These are phyloP conservation scores for Cololabis saira DNA, from an alignment of 2,113 vertebrate species.

Conservation along the genomic window DNA sequence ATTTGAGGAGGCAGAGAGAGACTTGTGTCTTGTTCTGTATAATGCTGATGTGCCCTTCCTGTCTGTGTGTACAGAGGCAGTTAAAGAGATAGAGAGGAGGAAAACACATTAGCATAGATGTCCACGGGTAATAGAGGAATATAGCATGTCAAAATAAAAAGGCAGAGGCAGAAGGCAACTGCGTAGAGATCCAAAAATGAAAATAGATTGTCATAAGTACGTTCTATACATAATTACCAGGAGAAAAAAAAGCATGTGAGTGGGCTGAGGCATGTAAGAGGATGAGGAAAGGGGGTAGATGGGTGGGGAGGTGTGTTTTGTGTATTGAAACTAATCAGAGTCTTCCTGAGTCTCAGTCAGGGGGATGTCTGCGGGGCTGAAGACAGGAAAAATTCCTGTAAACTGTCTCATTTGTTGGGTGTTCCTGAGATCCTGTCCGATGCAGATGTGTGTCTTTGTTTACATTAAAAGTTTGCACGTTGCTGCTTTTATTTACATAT, in stretches of 20 bases:
- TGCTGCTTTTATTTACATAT: background rate
- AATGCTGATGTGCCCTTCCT: slow-evolving; percentile 49
- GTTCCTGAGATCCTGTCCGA: slow-evolving; percentile 56
- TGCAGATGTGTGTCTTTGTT: slow-evolving; percentile 17
- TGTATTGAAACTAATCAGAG: slow-evolving; percentile 70
- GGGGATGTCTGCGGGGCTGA: slow-evolving; percentile 53
- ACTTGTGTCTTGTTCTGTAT: slow-evolving; percentile 2
- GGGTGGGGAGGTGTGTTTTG: slow-evolving; percentile 44
- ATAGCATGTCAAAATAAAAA: slow-evolving; percentile 27
- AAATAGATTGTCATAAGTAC: slow-evolving; percentile 29
- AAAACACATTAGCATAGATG: slow-evolving; percentile 59
- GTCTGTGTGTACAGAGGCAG: slow-evolving; percentile 31
- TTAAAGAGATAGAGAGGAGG: slow-evolving; percentile 18
- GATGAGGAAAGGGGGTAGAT: slow-evolving; percentile 49
- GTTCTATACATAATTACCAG: slow-evolving; percentile 14
- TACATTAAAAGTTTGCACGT: background rate
- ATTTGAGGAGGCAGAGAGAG: slow-evolving; percentile 32
- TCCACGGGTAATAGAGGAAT: slow-evolving; percentile 20
- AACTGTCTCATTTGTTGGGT: slow-evolving; percentile 59
- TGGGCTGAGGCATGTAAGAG: slow-evolving; percentile 26
- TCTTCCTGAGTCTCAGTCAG: slow-evolving; percentile 73
- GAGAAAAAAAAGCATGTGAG: background rate
- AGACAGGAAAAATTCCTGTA: slow-evolving; percentile 72
- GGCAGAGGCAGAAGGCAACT: slow-evolving; percentile 13
- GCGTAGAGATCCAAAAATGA: slow-evolving; percentile 15